Conservation (phyloP, 2,888 invertebrate species). For the Eupithecia subfuscata region DNA sequence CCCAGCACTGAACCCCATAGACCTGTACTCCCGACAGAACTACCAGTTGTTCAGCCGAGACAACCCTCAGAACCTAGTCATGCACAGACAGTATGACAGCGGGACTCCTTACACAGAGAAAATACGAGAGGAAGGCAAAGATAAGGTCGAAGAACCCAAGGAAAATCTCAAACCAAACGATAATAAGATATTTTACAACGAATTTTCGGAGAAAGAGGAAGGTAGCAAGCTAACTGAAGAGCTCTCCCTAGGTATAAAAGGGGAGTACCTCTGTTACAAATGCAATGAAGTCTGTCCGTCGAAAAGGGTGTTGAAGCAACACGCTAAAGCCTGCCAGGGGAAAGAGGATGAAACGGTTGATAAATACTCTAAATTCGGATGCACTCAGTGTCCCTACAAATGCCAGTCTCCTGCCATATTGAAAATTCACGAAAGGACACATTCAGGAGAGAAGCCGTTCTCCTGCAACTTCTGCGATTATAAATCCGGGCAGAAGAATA, state of each 20-base stretch:
- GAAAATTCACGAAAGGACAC: constrained; percentile 79
- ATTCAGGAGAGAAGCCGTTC: constrained; percentile 79
- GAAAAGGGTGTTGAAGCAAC: constrained; percentile 71
- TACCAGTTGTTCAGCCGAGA: constrained; percentile 69
- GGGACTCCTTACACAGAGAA: constrained; percentile 65
- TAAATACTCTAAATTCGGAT: constrained; percentile 72
- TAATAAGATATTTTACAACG: constrained; percentile 67
- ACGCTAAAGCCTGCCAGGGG: constrained; percentile 61
- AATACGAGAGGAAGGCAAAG: constrained; percentile 62
- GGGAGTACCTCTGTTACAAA: constrained; percentile 73
- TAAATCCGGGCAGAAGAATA: constrained; percentile 80
- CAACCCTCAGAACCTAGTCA: constrained; percentile 75
- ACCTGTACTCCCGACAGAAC: constrained; percentile 66
- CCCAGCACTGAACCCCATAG: constrained; percentile 59
- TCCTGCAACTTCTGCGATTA: constrained; percentile 79
- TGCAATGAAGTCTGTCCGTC: constrained; percentile 72
- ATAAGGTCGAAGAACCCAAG: constrained; percentile 68
- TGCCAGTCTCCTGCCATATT: constrained; percentile 80
- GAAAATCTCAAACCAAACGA: constrained; percentile 74
- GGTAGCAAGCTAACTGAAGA: constrained; percentile 61
- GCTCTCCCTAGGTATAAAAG: constrained; percentile 67
- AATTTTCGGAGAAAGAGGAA: constrained; percentile 40
- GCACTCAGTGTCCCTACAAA: constrained; percentile 74
- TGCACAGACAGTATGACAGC: constrained; percentile 71
- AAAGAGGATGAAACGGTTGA: constrained; percentile 56